Conservation (phyloP, 1,140 invertebrate species). For the Zelostemma sp. region DNA sequence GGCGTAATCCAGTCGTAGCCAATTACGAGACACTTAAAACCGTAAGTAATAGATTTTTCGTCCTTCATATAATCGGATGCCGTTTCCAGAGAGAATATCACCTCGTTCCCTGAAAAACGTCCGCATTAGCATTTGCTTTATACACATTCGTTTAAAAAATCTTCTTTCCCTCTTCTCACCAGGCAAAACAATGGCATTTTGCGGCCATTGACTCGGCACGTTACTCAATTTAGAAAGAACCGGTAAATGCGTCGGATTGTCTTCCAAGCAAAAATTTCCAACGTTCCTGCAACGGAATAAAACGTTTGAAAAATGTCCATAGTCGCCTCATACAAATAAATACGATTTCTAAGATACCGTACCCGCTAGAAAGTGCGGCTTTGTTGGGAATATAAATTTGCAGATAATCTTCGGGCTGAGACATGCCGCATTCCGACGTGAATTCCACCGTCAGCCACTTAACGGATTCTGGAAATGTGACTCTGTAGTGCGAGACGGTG, state of each 20-base stretch:
- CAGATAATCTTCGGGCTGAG: constrained; percentile 93
- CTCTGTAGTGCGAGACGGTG: constrained; percentile 89
- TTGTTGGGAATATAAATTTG: constrained; percentile 85
- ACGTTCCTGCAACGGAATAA: constrained; percentile 36
- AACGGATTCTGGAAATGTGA: constrained; percentile 88
- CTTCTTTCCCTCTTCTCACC: constrained; percentile 65
- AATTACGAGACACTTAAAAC: constrained; percentile 92
- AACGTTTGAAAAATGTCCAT: too few relatives aligned
- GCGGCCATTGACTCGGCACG: constrained; percentile 84
- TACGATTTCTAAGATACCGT: too few relatives aligned
- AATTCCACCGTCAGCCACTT: constrained; percentile 95
- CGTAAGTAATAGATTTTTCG: constrained; percentile 86
- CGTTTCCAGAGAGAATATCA: constrained; percentile 95
- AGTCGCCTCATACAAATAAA: too few relatives aligned
- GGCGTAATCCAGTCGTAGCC: constrained; percentile 88
- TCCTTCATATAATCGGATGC: constrained; percentile 96
- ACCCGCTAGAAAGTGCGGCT: constrained; percentile 48
- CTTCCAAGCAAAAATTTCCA: constrained; percentile 41
- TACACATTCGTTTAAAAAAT: too few relatives aligned
- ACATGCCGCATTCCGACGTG: constrained; percentile 91
- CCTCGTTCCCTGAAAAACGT: constrained; percentile 82
- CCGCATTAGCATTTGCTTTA: not conserved
- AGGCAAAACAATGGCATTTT: constrained; percentile 87
- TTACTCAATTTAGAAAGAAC: constrained; percentile 80
- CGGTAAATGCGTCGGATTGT: constrained; percentile 74